phyloP scores from a whole-genome alignment of 2,888 invertebrate genomes.

The Drosophila imparisetae region DNA sequence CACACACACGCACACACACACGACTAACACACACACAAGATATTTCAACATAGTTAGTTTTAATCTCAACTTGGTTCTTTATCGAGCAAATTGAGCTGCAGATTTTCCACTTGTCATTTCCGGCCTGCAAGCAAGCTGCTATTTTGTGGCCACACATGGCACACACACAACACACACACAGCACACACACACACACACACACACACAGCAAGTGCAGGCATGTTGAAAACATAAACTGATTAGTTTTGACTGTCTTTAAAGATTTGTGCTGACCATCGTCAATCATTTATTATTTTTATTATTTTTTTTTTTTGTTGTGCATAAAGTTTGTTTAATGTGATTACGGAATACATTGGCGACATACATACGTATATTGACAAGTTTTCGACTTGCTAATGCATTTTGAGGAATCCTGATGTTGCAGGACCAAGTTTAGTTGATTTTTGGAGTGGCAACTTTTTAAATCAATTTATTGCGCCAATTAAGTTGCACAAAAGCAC shows the following conservation, averaged over 20 bases:
- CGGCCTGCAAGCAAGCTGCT: conserved; percentile 45
- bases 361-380: conserved; percentile 2
- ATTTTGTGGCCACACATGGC: conserved; percentile 24
- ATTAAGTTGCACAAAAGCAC: conserved; percentile 13
- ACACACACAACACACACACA: conserved; percentile 1
- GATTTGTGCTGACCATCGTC: conserved; percentile 7
- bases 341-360: conserved; percentile 6
- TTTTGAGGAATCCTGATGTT: conserved; percentile 3
- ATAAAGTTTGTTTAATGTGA: background rate
- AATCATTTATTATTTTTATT: background rate
- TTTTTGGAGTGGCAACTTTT: conserved; percentile 14
- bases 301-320: background rate
- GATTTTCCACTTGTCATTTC: conserved; percentile 47
- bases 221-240: conserved; percentile 31
- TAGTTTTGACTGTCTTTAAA: conserved; percentile 18
- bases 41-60: background rate
- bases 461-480: conserved; percentile 21
- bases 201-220: background rate
- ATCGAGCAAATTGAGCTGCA: conserved; percentile 21
- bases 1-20: background rate
- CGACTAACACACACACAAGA: conserved; percentile 1
- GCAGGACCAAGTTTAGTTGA: background rate
- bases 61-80: conserved; percentile 8
- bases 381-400: conserved; percentile 20
- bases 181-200: background rate